These are phyloP conservation scores for Phyllopteryx taeniolatus DNA, from an alignment of 2,113 vertebrate species.

Conservation along the genomic window DNA sequence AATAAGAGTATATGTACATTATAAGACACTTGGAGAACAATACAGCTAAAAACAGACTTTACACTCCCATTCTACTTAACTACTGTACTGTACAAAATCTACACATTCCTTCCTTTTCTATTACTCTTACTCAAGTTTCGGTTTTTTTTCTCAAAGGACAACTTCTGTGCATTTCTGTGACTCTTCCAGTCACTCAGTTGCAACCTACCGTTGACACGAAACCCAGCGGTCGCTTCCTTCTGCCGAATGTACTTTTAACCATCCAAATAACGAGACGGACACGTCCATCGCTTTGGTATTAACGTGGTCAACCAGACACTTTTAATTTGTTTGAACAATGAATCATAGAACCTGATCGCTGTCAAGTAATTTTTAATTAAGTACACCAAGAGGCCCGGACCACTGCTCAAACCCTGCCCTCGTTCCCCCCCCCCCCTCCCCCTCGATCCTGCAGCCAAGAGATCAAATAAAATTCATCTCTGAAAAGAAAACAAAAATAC, in stretches of 20 bases:
- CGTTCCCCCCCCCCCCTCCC: constrained; percentile 5
- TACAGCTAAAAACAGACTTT: no score
- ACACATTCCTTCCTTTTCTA: no score
- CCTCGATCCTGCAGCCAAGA: constrained; percentile 42
- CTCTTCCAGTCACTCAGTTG: no score
- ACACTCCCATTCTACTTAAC: no score
- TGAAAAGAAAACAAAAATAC: constrained; percentile 18
- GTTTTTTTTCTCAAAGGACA: no score
- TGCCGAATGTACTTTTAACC: neutral
- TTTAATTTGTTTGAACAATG: constrained; percentile 64
- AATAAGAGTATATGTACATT: no score
- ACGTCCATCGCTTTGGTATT: constrained; percentile 48
- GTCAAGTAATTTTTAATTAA: constrained; percentile 48
- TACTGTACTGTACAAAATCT: no score
- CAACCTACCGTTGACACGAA: no score
- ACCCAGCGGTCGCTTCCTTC: no score
- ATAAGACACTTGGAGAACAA: no score
- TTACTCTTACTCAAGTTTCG: no score
- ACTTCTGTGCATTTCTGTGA: no score
- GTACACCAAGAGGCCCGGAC: constrained; percentile 47
- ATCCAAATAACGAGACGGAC: constrained; percentile 25
- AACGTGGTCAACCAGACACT: constrained; percentile 65
- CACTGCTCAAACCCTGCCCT: constrained; percentile 37
- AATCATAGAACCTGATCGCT: constrained; percentile 58
- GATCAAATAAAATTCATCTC: constrained; percentile 44